These are phyloP conservation scores for Nannoperca australis DNA, from an alignment of 2,797 vertebrate genomes.

Conservation along the genomic window DNA sequence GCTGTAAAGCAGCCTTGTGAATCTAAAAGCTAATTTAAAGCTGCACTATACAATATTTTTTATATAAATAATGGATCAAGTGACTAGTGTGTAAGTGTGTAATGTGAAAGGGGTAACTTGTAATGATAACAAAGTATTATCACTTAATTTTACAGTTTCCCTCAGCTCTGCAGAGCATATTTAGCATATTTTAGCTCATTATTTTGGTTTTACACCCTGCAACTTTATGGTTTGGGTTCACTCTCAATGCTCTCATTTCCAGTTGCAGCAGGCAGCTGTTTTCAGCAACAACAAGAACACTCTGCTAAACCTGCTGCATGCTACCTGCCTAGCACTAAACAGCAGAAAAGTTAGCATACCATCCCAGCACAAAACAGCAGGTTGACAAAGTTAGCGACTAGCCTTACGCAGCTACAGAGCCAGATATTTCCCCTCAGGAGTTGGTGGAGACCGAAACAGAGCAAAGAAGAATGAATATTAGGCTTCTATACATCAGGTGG, in stretches of 20 bases:
- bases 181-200: neutral
- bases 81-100: too few species aligned
- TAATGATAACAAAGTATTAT: neutral
- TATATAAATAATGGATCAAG: neutral
- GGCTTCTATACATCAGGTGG: neutral
- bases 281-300: neutral
- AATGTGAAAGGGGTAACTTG: neutral
- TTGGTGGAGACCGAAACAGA: neutral
- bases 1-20: neutral
- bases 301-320: neutral
- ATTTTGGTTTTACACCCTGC: neutral
- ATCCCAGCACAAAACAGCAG: too few species aligned
- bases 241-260: neutral
- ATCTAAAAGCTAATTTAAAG: conserved; percentile 12
- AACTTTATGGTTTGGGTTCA: neutral
- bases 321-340: neutral
- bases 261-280: neutral
- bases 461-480: neutral
- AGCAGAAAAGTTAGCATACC: neutral
- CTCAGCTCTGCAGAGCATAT: neutral
- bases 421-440: neutral
- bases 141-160: neutral
- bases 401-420: neutral
- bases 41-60: neutral
- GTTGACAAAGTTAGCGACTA: neutral